Base-by-base conservation (phyloP, 2,888 invertebrate genomes). In the Caenorhabditis panamensis region DNA sequence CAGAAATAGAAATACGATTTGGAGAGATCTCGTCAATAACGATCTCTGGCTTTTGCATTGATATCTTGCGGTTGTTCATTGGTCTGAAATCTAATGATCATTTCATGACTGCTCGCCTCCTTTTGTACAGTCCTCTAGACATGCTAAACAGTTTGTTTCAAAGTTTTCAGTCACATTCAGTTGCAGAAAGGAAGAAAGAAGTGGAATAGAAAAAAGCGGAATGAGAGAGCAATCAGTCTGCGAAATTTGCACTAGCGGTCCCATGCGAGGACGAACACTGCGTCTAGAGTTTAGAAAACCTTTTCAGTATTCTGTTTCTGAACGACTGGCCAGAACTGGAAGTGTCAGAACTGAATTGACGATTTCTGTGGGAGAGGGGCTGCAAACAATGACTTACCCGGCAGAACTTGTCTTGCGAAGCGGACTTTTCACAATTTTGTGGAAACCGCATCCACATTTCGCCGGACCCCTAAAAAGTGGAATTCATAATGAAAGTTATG, bases 11-110 rank as follows among this genome's bases (percentile, higher is more conserved):
- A 41, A 90, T 80, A 37, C 85, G 69, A 67, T 85, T 84, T 3
- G 84, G 84, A 5, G 88, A 86, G 8, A 90, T 87, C 63, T 90
- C 89, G 64, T 90, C 90, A 56, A 90, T 89, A 44, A 90, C 84
- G 61, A 90, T 90, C 80, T 89, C 88, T 36, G 90, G 90, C 58
- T 90, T 88, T 67, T 84, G 82, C 66, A 89, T 82, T 36, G 88
- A 87, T n/a, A 85, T 83, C 47, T 86, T 86, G 1, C 89, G 82
- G 73, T 84, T 84, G 72, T 76, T 79, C 69, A 83, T 77, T 44
- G 81, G 82, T 71, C 84, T 84, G 82, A 72, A 86, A 78, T 56
- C 63, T 64, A 13, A 61, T n/a, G 2, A 28, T 31, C 22, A 31
- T 26, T 53, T 53, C 13, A 26, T 13, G 13, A 41, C 5, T 2